phyloP scores from a whole-genome alignment of 2,113 vertebrate species.

The Clarias magur region DNA sequence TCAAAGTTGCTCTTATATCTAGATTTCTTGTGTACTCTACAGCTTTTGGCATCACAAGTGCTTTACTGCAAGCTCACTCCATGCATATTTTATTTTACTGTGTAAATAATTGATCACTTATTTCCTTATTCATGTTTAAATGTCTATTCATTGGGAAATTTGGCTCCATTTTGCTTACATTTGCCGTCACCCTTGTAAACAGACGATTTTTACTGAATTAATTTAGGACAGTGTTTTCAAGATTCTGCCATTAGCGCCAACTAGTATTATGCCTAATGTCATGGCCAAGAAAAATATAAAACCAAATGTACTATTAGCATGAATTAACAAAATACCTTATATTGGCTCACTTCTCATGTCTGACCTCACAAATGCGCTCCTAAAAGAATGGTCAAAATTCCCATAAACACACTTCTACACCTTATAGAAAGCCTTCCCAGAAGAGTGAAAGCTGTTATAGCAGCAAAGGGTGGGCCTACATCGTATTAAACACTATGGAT shows the following conservation, averaged over 20 bases:
- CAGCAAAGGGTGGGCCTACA: no score
- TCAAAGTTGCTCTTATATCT: neutral
- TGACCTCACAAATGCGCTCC: no score
- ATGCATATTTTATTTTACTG: conserved; percentile 7
- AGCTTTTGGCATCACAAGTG: neutral
- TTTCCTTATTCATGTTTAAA: neutral
- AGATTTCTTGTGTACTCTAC: neutral
- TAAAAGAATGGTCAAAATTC: no score
- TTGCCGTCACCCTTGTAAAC: neutral
- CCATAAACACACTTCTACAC: no score
- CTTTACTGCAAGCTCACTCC: neutral
- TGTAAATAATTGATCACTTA: neutral
- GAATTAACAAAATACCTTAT: neutral
- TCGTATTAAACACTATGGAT: no score
- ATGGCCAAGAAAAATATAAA: neutral
- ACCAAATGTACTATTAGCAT: neutral
- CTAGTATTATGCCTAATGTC: neutral
- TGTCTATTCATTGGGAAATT: neutral
- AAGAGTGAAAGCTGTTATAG: no score
- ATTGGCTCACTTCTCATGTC: no score
- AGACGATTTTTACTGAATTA: neutral
- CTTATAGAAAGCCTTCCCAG: no score
- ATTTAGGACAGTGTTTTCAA: neutral
- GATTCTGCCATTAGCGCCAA: neutral
- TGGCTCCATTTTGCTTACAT: neutral